A percentile compares a stretch with the other conserved stretches of the same genome.
Conservation (phyloP, 30 jellyfish, hydroid and myxozoan species). For the Mastigias papua region DNA sequence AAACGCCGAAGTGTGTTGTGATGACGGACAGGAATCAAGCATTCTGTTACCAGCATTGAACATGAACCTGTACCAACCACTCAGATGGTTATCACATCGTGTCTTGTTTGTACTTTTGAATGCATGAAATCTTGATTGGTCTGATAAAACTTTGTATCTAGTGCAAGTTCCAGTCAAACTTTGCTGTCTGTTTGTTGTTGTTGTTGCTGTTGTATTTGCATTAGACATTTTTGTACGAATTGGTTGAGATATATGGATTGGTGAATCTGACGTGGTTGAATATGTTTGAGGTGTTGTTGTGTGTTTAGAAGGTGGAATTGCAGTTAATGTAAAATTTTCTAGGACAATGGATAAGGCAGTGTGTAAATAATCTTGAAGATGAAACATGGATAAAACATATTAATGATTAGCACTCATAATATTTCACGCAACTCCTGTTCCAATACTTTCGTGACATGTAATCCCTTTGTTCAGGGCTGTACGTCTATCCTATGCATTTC, state of each 20-base stretch:
- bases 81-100: conserved; percentile 7
- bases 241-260: neutral
- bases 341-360: no score
- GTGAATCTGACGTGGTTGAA: neutral
- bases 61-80: conserved; percentile 43
- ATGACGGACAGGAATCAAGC: conserved; percentile 23
- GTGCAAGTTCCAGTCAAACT: neutral
- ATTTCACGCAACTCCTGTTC: no score
- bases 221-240: neutral
- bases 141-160: conserved; percentile 7
- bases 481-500: no score
- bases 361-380: no score
- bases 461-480: no score
- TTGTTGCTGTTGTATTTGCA: neutral
- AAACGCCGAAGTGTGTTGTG: neutral
- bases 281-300: neutral
- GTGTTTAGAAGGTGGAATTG: neutral
- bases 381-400: no score
- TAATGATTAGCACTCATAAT: no score
- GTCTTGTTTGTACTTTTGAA: neutral
- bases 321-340: neutral
- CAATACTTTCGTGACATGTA: no score
- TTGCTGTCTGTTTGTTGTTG: neutral
- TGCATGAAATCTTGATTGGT: conserved; percentile 4
- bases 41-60: conserved; percentile 19